Evolutionary conservation across 2,888 invertebrate species (phyloP).

Genomic region (Sympetrum striolatum): DNA sequence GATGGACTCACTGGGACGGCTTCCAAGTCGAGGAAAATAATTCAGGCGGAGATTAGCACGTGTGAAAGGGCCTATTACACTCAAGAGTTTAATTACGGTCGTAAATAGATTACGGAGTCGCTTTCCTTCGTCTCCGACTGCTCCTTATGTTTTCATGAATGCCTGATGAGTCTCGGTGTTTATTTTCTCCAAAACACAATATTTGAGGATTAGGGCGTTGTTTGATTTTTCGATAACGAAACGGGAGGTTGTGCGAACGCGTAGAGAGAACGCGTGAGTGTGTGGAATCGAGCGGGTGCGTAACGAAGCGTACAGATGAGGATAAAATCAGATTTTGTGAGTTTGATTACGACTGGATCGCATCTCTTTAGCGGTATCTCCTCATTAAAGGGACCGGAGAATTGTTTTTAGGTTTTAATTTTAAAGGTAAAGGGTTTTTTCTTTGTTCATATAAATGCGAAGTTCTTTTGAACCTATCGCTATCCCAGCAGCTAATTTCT

Average conservation of each 20-base stretch:
- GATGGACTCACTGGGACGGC: neutral
- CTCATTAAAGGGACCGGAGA: too few relatives aligned
- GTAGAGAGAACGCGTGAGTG: neutral
- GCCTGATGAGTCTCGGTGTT: neutral
- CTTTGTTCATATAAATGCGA: too few relatives aligned
- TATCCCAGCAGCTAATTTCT: too few relatives aligned
- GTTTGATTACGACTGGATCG: too few relatives aligned
- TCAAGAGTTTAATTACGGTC: conserved; percentile 16
- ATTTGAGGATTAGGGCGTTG: neutral
- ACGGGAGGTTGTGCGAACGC: neutral
- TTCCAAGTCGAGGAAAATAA: neutral
- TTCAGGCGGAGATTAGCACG: neutral
- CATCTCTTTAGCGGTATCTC: too few relatives aligned
- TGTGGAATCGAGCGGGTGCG: neutral
- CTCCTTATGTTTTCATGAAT: neutral
- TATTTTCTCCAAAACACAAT: neutral
- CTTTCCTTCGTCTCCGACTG: neutral
- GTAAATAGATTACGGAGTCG: neutral
- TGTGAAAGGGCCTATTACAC: conserved; percentile 2
- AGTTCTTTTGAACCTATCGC: too few relatives aligned
- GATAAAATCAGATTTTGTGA: too few relatives aligned
- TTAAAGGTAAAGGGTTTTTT: too few relatives aligned
- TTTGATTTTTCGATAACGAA: neutral
- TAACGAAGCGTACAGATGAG: too few relatives aligned
- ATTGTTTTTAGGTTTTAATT: too few relatives aligned